A percentile compares a stretch with the other conserved stretches of the same genome.
Conservation (phyloP, 1,140 invertebrate species). For the Lasioglossum albipes region DNA sequence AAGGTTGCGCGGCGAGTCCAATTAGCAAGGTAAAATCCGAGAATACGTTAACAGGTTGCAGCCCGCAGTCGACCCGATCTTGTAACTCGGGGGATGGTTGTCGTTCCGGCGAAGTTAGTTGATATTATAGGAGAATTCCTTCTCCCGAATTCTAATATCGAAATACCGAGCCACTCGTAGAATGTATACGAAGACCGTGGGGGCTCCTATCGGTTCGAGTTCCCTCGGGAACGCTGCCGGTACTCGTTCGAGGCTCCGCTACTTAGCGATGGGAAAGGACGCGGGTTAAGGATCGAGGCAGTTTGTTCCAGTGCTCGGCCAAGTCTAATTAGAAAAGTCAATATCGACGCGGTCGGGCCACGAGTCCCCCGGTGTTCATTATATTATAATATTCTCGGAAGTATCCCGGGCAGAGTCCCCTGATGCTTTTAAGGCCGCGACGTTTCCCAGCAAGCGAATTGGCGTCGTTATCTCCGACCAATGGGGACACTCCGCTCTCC, state of each 20-base stretch:
- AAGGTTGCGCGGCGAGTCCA: too few species aligned
- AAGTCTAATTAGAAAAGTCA: conserved; percentile 67
- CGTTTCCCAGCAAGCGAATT: conserved; percentile 16
- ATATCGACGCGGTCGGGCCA: conserved; percentile 57
- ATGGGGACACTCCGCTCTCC: background rate
- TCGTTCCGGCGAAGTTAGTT: background rate
- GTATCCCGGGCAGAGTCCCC: conserved; percentile 11
- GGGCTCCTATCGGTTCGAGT: background rate
- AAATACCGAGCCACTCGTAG: background rate
- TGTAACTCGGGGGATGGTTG: background rate
- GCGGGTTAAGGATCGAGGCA: conserved; percentile 33
- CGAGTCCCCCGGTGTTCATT: conserved; percentile 43
- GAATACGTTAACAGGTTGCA: background rate
- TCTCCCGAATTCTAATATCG: conserved; percentile 1
- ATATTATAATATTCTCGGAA: conserved; percentile 46
- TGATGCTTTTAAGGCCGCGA: conserved; percentile 23
- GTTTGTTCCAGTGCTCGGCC: conserved; percentile 44
- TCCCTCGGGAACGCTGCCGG: background rate
- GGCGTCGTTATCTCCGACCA: conserved; percentile 18
- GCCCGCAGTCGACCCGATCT: background rate
- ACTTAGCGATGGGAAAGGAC: conserved; percentile 24
- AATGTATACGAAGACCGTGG: background rate
- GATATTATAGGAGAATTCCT: background rate
- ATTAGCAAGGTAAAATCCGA: background rate
- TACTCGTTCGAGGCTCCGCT: background rate